Conservation (phyloP, 1,140 invertebrate species). For the Drosophila guanche region DNA sequence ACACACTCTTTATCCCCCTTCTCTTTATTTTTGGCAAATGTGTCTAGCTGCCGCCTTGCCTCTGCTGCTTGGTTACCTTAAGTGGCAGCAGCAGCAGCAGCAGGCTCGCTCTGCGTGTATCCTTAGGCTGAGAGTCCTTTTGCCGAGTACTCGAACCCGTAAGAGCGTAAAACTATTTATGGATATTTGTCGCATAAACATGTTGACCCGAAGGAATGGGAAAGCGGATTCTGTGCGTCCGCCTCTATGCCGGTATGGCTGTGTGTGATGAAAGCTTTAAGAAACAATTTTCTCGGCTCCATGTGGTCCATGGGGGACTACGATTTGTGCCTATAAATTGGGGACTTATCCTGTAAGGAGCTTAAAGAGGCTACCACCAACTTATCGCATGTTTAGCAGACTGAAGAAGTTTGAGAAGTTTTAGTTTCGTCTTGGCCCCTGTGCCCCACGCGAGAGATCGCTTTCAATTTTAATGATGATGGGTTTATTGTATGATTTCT, state of each 20-base stretch:
- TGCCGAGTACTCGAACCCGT: constrained; percentile 43
- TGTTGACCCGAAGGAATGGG: constrained; percentile 56
- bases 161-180: constrained; percentile 78
- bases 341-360: constrained; percentile 55
- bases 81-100: constrained; percentile 38
- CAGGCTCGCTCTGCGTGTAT: constrained; percentile 32
- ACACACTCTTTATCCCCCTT: not conserved
- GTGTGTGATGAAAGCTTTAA: constrained; percentile 53
- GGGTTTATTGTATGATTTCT: constrained; percentile 51
- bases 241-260: not conserved
- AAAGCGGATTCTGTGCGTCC: constrained; percentile 3
- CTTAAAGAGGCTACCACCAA: constrained; percentile 54
- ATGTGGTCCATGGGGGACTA: constrained; percentile 6
- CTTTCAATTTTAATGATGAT: constrained; percentile 58
- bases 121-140: constrained; percentile 39
- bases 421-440: constrained; percentile 31
- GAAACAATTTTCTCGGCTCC: constrained; percentile 22
- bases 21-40: constrained; percentile 61
- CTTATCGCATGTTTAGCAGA: constrained; percentile 69
- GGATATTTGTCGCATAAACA: constrained; percentile 79
- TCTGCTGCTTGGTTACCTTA: constrained; percentile 57
- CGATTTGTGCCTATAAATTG: constrained; percentile 36
- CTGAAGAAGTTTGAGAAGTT: constrained; percentile 27
- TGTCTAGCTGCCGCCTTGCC: constrained; percentile 60
- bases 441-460: constrained; percentile 24